phyloP scores from a whole-genome alignment of 1,140 invertebrate species.

The Trachymyrmex cornetzi region DNA sequence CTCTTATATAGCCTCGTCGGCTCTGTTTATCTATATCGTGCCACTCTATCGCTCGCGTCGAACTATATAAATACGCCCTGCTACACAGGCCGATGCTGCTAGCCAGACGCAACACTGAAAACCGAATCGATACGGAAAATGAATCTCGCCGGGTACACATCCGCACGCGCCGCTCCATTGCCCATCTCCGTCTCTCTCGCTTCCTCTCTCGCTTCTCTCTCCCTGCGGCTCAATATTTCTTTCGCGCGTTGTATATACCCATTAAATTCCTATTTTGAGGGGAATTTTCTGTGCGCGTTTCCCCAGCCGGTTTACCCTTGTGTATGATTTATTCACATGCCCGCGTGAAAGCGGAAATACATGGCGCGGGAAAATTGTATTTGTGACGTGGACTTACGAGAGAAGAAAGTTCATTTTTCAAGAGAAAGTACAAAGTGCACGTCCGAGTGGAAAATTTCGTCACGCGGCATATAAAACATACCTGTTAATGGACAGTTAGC shows the following conservation, averaged over 20 bases:
- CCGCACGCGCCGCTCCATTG: not conserved
- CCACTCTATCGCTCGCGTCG: slow-evolving; percentile 5
- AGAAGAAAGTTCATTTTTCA: not conserved
- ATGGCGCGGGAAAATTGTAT: not conserved
- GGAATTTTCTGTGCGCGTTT: not conserved
- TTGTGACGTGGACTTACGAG: not conserved
- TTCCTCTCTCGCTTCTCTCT: not conserved
- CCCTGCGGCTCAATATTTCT: slow-evolving; percentile 25
- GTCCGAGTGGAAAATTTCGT: not conserved
- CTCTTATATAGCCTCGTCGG: not conserved
- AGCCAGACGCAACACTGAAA: slow-evolving; percentile 55
- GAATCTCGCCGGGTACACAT: slow-evolving; percentile 46
- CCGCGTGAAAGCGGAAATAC: not conserved
- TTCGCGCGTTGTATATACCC: slow-evolving; percentile 2
- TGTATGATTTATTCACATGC: slow-evolving; percentile 28
- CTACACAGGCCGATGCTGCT: not conserved
- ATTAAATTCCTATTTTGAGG: slow-evolving; percentile 47
- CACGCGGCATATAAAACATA: not conserved
- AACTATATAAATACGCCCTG: slow-evolving; percentile 33
- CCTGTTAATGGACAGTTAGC: no score
- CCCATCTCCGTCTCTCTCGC: no score
- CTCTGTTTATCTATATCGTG: slow-evolving; percentile 40
- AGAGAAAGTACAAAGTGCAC: not conserved
- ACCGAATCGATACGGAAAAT: slow-evolving; percentile 60
- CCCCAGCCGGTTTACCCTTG: not conserved